Percentiles rank a stretch among this genome's conserved stretches.
These are phyloP conservation scores for Drosophila prosaltans DNA, from an alignment of 1,140 invertebrate genomes.

Conservation along the genomic window DNA sequence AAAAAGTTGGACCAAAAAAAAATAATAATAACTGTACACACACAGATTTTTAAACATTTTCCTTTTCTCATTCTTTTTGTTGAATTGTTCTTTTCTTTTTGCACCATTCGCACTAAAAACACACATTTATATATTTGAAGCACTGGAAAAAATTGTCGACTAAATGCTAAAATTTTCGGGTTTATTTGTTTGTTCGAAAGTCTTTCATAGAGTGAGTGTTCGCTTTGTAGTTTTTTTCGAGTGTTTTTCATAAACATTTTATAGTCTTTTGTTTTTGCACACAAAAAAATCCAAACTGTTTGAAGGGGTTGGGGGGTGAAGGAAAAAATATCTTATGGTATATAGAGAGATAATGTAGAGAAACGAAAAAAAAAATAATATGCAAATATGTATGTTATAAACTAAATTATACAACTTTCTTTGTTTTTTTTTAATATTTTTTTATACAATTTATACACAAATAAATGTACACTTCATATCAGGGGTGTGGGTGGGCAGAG, in stretches of 20 bases:
- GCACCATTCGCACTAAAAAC: slow-evolving; percentile 26
- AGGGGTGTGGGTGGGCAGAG: slow-evolving; percentile 44
- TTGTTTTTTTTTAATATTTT: slow-evolving; percentile 2
- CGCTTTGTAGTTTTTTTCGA: slow-evolving; percentile 65
- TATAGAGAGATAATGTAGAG: slow-evolving; percentile 10
- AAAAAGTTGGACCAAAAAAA: slow-evolving; percentile 54
- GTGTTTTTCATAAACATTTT: slow-evolving; percentile 69
- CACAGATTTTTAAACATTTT: slow-evolving; percentile 7
- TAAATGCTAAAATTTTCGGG: slow-evolving; percentile 1
- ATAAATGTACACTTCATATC: slow-evolving; percentile 44
- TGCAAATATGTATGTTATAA: slow-evolving; percentile 6
- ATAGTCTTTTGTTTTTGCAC: slow-evolving; percentile 50
- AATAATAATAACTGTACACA: slow-evolving; percentile 65
- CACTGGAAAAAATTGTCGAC: slow-evolving; percentile 11
- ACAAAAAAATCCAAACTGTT: slow-evolving; percentile 54
- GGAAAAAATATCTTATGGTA: slow-evolving; percentile 19
- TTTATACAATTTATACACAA: slow-evolving; percentile 58
- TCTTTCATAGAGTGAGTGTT: slow-evolving; percentile 74
- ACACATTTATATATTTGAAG: slow-evolving; percentile 6
- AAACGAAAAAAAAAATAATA: slow-evolving; percentile 14
- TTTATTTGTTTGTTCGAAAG: slow-evolving; percentile 31
- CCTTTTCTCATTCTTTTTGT: not conserved
- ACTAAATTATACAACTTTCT: slow-evolving; percentile 18
- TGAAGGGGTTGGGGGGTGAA: not conserved
- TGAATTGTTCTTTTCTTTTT: slow-evolving; percentile 32